A percentile compares a stretch with the other conserved stretches of the same genome.
These are phyloP conservation scores for Lepisosteus osseus DNA, from an alignment of 2,113 vertebrate species.

Conservation along the genomic window DNA sequence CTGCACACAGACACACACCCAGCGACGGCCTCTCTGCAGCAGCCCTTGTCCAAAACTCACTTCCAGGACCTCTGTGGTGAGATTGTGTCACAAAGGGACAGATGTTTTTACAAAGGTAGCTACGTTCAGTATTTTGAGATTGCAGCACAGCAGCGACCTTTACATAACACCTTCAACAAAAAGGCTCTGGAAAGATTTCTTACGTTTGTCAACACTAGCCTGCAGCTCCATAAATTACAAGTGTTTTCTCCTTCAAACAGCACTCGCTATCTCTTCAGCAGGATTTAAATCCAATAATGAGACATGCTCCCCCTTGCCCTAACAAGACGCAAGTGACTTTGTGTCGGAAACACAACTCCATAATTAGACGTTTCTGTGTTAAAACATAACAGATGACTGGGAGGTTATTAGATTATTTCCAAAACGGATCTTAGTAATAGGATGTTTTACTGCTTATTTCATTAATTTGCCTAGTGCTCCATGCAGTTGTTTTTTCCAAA, in stretches of 20 bases:
- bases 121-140: too few relatives aligned
- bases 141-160: too few relatives aligned
- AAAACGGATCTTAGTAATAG: slow-evolving; percentile 25
- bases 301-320: slow-evolving; percentile 13
- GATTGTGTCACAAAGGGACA: too few relatives aligned
- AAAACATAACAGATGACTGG: slow-evolving; percentile 51
- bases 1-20: too few relatives aligned
- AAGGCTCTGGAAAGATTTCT: too few relatives aligned
- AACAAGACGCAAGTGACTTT: slow-evolving; percentile 42
- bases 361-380: slow-evolving; percentile 53
- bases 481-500: slow-evolving; percentile 21
- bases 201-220: too few relatives aligned
- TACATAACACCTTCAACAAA: too few relatives aligned
- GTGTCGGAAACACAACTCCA: slow-evolving; percentile 31
- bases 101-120: too few relatives aligned
- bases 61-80: too few relatives aligned
- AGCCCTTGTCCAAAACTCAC: too few relatives aligned
- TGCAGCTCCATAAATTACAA: background rate
- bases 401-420: slow-evolving; percentile 37
- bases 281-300: slow-evolving; percentile 58
- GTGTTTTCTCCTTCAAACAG: slow-evolving; percentile 48
- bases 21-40: too few relatives aligned
- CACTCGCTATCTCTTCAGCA: slow-evolving; percentile 58
- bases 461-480: slow-evolving; percentile 31
- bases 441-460: background rate